Evolutionary conservation across 2,113 vertebrate species (phyloP), one percentile per base, ranked within the genome.

Genomic region (Lampris incognitus): DNA sequence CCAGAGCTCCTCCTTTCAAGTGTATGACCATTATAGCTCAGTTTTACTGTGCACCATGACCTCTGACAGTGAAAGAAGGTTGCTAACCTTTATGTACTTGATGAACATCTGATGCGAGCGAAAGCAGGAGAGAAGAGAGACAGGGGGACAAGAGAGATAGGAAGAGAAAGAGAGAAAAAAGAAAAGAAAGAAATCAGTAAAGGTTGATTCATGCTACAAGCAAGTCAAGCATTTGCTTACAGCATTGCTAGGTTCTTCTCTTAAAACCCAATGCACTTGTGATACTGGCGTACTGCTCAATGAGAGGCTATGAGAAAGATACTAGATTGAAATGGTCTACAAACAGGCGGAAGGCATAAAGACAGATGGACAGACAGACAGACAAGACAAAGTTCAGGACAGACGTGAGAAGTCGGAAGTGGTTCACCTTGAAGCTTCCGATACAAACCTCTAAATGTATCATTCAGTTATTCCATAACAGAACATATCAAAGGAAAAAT

Each of bases 21-120:
- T 69, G 58, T 60, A 71, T 40, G 49, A 68, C 42, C 48, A 64
- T 10, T 50, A 58, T 1, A 51, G 58, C 48, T 66, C 10, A 41
- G 24, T 37, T 74, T 69, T 40, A 64, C 70, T 90, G 89, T 71
- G 59, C 87, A 94, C 70, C 76, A 88, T 81, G 88, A 92, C 59
- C 90, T 93, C 90, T 90, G 90, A 87, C 91, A 93, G 92, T 89
- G 88, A 95, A 91, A 96, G 91, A 94, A 93, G 92, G 90, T 91
- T 95, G 95, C 98, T 98, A 98, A 99, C 98, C 98, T 99, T 99
- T 95, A 99, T 97, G 96, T 99, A 99, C 93, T 99, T 99, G 98
- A 98, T 99, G 98, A 99, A 99, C 97, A 99, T 99, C 98, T 99
- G 97, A 99, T 94, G 97, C 95, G 72, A 96, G 94, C 96, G 90